Base-by-base conservation (phyloP, 2,888 invertebrate genomes). In the Netelia virgata region DNA sequence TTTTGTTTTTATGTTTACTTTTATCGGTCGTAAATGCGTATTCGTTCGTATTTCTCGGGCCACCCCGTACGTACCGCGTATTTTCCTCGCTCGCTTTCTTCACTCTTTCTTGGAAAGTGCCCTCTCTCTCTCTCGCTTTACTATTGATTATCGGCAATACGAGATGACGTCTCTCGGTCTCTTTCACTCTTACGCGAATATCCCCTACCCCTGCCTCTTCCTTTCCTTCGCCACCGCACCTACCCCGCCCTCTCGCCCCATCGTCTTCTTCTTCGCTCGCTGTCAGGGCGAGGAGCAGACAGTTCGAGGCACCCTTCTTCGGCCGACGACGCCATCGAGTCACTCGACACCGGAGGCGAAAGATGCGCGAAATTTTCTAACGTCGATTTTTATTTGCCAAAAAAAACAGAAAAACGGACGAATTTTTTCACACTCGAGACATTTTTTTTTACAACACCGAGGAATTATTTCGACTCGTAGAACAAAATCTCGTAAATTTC, bases 111-210 rank as follows among this genome's bases (percentile, higher is more conserved):
- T 84, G 87, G 76, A 86, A 88, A 88, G 83, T 86, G 82, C 77
- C 23, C 23, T 75, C 47, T 57, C 79, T 41, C 23, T 75, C 47
- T 57, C 79, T 63, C 75, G 66, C 78, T 88, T 86, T 82, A 64
- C 86, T 90, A 90, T 90, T 88, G 90, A 90, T 90, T 90, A 90
- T 90, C 85, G 89, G 90, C 86, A 89, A 89, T 87, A 83, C 87
- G 88, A 89, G 88, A 89, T 89, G 88, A 89, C 87, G 87, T 88
- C 86, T 87, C 86, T 70, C 43, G n/a, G 59, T 82, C 86, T 87
- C 83, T 82, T 82, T 61, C 63, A 57, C 64, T 75, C 79, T 59
- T 63, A 70, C 72, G 72, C 28, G 36, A 20, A 59, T 73, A 5
- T 47, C 47, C 14, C 47, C 14, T 47, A 14, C 47, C 47, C 14